Conservation (phyloP, 2,888 invertebrate species). For the Sphecodes monilicornis region DNA sequence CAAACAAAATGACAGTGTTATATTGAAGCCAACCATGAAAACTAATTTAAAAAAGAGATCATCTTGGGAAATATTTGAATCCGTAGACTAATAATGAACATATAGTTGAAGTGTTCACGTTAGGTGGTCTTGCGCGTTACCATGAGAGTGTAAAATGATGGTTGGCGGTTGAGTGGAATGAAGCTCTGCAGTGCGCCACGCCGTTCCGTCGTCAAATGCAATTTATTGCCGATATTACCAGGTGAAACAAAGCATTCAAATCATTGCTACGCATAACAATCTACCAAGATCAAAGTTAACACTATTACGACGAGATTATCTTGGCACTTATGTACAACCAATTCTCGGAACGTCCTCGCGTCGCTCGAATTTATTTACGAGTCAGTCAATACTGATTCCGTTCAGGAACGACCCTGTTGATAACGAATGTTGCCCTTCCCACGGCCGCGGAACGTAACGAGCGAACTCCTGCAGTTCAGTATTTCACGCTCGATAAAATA, state of each 20-base stretch:
- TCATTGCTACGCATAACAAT: background rate
- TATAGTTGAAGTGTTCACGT: background rate
- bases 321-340: background rate
- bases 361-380: constrained; percentile 1
- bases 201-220: background rate
- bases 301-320: background rate
- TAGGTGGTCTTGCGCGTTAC: background rate
- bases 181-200: background rate
- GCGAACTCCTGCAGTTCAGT: constrained; percentile 41
- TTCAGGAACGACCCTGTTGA: background rate
- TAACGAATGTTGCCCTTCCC: constrained; percentile 13
- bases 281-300: background rate
- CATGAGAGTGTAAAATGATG: background rate
- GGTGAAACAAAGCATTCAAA: background rate
- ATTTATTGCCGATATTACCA: background rate
- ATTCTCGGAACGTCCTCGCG: background rate
- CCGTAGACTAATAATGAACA: background rate
- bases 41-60: background rate
- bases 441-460: constrained; percentile 21
- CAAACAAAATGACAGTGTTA: no score
- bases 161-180: background rate
- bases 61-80: background rate
- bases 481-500: constrained; percentile 65
- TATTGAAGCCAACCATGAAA: background rate
- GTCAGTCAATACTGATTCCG: background rate